phyloP scores from a whole-genome alignment of 2,797 vertebrate species.

The Sylvia borin region DNA sequence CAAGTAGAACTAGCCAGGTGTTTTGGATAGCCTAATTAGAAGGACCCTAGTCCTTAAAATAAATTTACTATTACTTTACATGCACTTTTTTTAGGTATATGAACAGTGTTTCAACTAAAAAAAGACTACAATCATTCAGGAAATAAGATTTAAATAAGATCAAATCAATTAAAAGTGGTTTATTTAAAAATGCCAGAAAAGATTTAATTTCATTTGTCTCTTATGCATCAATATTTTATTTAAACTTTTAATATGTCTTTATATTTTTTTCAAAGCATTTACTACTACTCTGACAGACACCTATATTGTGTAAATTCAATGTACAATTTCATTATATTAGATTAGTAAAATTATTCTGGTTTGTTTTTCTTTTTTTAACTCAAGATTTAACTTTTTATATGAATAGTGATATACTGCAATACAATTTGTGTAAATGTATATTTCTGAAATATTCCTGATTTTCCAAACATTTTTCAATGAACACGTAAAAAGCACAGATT shows the following conservation, averaged over 20 bases:
- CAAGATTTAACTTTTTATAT: background rate
- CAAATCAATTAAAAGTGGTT: background rate
- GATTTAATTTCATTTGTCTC: rapidly evolving
- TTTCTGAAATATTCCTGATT: background rate
- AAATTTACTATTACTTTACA: background rate
- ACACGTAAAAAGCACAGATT: background rate
- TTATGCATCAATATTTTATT: background rate
- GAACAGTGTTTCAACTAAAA: background rate
- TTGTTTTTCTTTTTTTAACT: background rate
- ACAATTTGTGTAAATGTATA: background rate
- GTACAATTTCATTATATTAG: background rate
- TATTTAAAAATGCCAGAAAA: background rate
- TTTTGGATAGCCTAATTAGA: background rate
- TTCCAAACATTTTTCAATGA: background rate
- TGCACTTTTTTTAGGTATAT: background rate
- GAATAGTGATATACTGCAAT: background rate
- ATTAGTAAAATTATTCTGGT: background rate
- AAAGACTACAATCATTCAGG: background rate
- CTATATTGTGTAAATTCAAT: background rate
- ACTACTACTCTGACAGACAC: background rate
- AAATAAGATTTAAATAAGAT: background rate
- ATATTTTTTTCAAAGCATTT: background rate
- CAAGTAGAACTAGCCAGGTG: background rate
- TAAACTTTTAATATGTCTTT: background rate
- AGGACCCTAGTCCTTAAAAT: background rate